Percentiles rank a stretch among this genome's conserved stretches.
These are phyloP conservation scores for Drosophila kepulauana DNA, from an alignment of 1,140 invertebrate species.

Conservation along the genomic window DNA sequence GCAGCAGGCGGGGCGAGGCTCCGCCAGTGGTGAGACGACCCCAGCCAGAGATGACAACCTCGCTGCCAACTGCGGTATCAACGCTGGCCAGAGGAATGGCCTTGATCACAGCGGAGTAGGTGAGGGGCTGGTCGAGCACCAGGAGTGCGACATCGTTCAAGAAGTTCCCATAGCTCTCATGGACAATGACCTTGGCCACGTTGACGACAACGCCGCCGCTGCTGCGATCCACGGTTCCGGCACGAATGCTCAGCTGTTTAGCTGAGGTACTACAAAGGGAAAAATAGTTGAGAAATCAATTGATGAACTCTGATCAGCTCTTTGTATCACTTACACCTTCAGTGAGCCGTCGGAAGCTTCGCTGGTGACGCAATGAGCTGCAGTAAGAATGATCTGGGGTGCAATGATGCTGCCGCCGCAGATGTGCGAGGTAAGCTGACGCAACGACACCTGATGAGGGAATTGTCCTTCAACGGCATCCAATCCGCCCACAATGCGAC, in stretches of 20 bases:
- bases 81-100: conserved; percentile 66
- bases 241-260: conserved; percentile 45
- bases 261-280: conserved; percentile 3
- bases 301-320: no score
- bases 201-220: conserved; percentile 50
- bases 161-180: conserved; percentile 78
- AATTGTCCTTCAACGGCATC: conserved; percentile 54
- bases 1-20: conserved; percentile 55
- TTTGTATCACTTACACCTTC: background rate
- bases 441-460: conserved; percentile 57
- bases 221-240: conserved; percentile 60
- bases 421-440: background rate
- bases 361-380: conserved; percentile 17
- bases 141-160: conserved; percentile 86
- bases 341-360: background rate
- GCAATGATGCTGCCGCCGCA: conserved; percentile 9
- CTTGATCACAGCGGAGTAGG: conserved; percentile 76
- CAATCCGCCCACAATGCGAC: conserved; percentile 55
- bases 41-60: conserved; percentile 68
- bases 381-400: background rate
- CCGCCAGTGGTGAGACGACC: conserved; percentile 42
- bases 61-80: conserved; percentile 56
- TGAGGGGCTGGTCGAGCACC: conserved; percentile 71
- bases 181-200: conserved; percentile 67
- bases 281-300: no score